These are phyloP conservation scores for Cheilosia variabilis DNA, from an alignment of 2,888 invertebrate species.

Conservation along the genomic window DNA sequence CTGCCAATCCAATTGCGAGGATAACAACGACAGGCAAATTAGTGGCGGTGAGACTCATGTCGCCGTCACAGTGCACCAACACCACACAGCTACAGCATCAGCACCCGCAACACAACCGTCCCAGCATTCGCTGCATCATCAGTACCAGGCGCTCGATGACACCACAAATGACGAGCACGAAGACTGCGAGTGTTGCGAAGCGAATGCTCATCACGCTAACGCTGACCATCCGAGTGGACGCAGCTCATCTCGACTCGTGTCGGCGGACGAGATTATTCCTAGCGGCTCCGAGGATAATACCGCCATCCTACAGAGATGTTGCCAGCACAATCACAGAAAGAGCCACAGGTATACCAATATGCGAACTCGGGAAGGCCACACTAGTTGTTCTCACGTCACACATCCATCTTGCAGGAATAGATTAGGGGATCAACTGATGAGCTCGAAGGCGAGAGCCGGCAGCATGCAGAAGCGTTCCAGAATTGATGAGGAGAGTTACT, in stretches of 20 bases:
- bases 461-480: conserved; percentile 70
- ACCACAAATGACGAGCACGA: conserved; percentile 72
- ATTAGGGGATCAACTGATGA: conserved; percentile 76
- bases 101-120: conserved; percentile 63
- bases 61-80: conserved; percentile 77
- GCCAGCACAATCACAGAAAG: conserved; percentile 73
- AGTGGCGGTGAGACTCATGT: conserved; percentile 78
- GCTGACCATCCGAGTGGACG: conserved; percentile 68
- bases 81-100: conserved; percentile 71
- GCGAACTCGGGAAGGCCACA: conserved; percentile 60
- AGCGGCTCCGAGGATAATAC: conserved; percentile 77
- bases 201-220: conserved; percentile 52
- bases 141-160: conserved; percentile 73
- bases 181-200: conserved; percentile 65
- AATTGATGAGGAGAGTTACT: conserved; percentile 77
- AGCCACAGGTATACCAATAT: conserved; percentile 72
- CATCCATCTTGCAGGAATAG: conserved; percentile 75
- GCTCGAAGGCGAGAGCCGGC: conserved; percentile 59
- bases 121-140: conserved; percentile 71
- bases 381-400: conserved; percentile 70
- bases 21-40: conserved; percentile 76
- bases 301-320: conserved; percentile 67
- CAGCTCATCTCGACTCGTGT: conserved; percentile 70
- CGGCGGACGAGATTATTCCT: conserved; percentile 77
- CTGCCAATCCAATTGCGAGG: conserved; percentile 69